These are phyloP conservation scores for Eremophila alpestris DNA, from an alignment of 2,797 vertebrate genomes.

Conservation along the genomic window DNA sequence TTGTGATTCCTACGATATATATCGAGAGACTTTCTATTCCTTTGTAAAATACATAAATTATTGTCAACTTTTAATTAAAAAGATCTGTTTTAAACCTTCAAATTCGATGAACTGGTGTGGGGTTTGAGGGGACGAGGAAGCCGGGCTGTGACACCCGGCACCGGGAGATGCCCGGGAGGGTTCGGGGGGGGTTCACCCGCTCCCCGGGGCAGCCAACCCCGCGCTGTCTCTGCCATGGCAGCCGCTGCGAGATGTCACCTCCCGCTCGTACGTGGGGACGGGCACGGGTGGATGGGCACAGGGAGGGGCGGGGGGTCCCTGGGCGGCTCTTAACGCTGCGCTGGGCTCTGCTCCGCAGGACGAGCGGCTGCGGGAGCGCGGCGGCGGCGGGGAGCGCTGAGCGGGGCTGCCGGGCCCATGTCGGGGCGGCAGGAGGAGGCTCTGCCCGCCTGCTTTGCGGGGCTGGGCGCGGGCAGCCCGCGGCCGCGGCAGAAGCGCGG, in stretches of 20 bases:
- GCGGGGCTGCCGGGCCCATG: not conserved
- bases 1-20: slow-evolving; percentile 80
- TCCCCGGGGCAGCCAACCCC: not conserved
- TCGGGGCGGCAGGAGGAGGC: not conserved
- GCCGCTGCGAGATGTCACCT: not conserved
- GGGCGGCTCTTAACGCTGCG: not conserved
- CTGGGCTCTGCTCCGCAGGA: not conserved
- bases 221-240: not conserved
- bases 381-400: not conserved
- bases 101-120: accelerated
- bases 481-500: slow-evolving; percentile 82
- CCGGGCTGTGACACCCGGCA: not conserved
- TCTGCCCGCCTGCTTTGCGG: slow-evolving; percentile 70
- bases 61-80: slow-evolving; percentile 78
- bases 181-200: not conserved
- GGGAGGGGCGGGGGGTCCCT: not conserved
- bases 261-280: not conserved
- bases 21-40: slow-evolving; percentile 81
- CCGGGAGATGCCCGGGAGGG: not conserved
- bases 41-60: slow-evolving; percentile 83
- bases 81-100: slow-evolving; percentile 63
- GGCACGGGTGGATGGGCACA: not conserved
- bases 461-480: slow-evolving; percentile 80
- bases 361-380: not conserved
- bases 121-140: not conserved